Evolutionary conservation across 2,888 invertebrate species (phyloP), one percentile per base, ranked within the genome.

Genomic region (Eristalis pertinax): DNA sequence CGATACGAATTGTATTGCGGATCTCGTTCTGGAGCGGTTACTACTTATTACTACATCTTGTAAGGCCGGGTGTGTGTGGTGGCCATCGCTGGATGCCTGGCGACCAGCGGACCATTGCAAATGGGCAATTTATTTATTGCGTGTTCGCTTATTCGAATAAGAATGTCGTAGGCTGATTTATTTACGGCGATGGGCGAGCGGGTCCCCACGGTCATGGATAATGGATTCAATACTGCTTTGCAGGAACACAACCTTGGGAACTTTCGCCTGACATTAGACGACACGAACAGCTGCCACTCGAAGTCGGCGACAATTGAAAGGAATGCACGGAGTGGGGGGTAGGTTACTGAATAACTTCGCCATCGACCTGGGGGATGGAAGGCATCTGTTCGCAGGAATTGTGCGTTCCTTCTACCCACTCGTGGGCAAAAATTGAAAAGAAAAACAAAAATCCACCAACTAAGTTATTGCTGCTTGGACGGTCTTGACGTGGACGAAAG

Each of bases 81-180:
- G 19, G 50, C 19, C 19, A 19, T 19, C 29, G 13, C 60, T 19
- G 73, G 32, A 41, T 73, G 50, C 35, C 22, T 22, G 11, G 22
- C 29, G 64, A 56, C 22, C 74, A 74, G 35, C 64, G 50, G 64
- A 64, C 50, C 74, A 19, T 64, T 64, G 19, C 74, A 22, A 74
- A 62, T 50, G 35, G 29, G 22, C 43, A 70, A 58, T 24, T 24
- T 70, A 26, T 24, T 22, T 60, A 60, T 38, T 70, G 58, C 60
- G 70, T 60, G 38, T 69, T 69, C 32, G 56, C 32, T 32, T 69
- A 32, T 32, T 68, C 19, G 32, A 69, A 58, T 69, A 58, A 38
- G 38, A 38, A 38, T 13, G 11, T 50, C 50, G 50, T 50, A 10
- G 19, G 19, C 7, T 19, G 8, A 50, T 50, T 50, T 19, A 50